Evolutionary conservation across 2,113 vertebrate species (phyloP).

Genomic region (Charadrius vociferus): DNA sequence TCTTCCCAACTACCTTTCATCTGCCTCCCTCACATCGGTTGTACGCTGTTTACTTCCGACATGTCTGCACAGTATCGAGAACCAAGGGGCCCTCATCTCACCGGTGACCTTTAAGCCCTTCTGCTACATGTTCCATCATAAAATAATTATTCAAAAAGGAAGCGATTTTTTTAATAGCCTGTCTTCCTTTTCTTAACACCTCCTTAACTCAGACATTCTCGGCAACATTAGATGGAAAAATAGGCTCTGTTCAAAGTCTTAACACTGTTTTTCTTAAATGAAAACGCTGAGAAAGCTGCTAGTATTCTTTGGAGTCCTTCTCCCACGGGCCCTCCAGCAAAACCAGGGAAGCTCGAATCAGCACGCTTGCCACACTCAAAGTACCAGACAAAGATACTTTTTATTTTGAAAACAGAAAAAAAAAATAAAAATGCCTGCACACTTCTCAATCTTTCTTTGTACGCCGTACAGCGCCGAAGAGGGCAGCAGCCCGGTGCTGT

Average conservation of each 20-base stretch:
- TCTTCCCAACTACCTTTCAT: constrained; percentile 36
- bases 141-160: constrained; percentile 41
- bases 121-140: background rate
- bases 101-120: constrained; percentile 23
- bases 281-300: constrained; percentile 2
- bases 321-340: constrained; percentile 32
- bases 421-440: background rate
- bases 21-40: constrained; percentile 32
- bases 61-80: background rate
- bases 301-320: background rate
- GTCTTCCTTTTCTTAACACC: constrained; percentile 37
- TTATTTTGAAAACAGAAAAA: background rate
- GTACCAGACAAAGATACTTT: constrained; percentile 36
- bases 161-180: background rate
- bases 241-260: background rate
- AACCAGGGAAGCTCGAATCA: constrained; percentile 10
- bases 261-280: background rate
- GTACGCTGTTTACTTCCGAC: constrained; percentile 35
- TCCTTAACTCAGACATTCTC: background rate
- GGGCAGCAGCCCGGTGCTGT: background rate
- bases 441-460: background rate
- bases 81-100: background rate
- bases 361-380: background rate
- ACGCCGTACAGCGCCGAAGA: background rate
- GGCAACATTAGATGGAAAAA: background rate